A percentile compares a stretch with the other conserved stretches of the same genome.
phyloP scores from a whole-genome alignment of 2,113 vertebrate genomes.

The Myotis brandtii region DNA sequence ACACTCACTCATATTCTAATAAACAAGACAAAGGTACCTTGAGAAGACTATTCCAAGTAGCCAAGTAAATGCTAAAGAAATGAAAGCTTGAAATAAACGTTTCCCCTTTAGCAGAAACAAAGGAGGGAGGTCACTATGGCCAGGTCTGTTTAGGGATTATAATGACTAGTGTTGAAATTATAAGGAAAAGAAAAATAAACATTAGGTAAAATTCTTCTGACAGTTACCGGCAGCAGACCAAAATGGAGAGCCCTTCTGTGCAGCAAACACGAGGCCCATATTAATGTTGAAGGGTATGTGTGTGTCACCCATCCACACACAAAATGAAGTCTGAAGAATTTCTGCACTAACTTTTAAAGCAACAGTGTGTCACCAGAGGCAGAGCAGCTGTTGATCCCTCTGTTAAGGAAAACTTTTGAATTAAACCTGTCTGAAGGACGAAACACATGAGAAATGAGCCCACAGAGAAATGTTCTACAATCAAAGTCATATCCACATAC shows the following conservation, averaged over 20 bases:
- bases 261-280: background rate
- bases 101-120: background rate
- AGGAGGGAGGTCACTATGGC: background rate
- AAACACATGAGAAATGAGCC: slow-evolving; percentile 35
- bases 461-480: slow-evolving; percentile 19
- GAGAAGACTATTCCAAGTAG: background rate
- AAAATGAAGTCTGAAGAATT: slow-evolving; percentile 54
- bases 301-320: slow-evolving; percentile 34
- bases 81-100: background rate
- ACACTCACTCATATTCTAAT: background rate
- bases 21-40: background rate
- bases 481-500: slow-evolving; percentile 31
- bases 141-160: background rate
- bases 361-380: slow-evolving; percentile 76
- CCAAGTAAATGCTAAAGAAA: slow-evolving; percentile 54
- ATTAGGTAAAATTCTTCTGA: slow-evolving; percentile 29
- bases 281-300: background rate
- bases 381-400: slow-evolving; percentile 54
- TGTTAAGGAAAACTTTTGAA: slow-evolving; percentile 56
- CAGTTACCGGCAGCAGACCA: slow-evolving; percentile 48
- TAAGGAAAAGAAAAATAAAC: background rate
- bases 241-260: slow-evolving; percentile 14
- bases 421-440: slow-evolving; percentile 32
- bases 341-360: slow-evolving; percentile 73
- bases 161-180: background rate